phyloP scores from a whole-genome alignment of 1,140 invertebrate genomes.

The Xylocopa sonorina region DNA sequence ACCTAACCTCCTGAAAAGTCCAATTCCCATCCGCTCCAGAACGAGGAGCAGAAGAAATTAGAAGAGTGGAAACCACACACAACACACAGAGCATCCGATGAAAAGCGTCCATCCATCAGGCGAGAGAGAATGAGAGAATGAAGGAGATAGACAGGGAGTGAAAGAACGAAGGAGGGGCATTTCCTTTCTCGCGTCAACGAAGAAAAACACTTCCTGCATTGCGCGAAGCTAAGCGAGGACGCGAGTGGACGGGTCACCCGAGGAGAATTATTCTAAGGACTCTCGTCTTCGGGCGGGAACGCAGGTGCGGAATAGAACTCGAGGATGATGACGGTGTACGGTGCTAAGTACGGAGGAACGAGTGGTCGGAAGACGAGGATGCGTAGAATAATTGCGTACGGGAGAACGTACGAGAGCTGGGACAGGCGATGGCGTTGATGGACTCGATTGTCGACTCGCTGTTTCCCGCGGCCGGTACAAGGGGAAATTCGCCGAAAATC shows the following conservation, averaged over 20 bases:
- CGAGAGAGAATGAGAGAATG: constrained; percentile 51
- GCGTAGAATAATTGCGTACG: constrained; percentile 24
- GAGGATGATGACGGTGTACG: constrained; percentile 37
- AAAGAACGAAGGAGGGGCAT: constrained; percentile 21
- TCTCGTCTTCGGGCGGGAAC: constrained; percentile 58
- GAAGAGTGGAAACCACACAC: constrained; percentile 31
- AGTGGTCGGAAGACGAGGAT: constrained; percentile 53
- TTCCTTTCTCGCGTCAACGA: constrained; percentile 61
- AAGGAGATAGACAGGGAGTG: constrained; percentile 18
- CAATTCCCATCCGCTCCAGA: constrained; percentile 50
- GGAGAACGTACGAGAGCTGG: neutral
- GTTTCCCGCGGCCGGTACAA: constrained; percentile 52
- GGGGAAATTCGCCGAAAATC: constrained; percentile 65
- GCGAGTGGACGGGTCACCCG: constrained; percentile 77
- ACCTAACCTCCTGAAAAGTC: neutral
- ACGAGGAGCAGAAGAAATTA: constrained; percentile 28
- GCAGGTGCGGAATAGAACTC: constrained; percentile 15
- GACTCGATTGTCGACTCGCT: constrained; percentile 62
- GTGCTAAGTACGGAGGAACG: constrained; percentile 25
- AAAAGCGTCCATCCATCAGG: constrained; percentile 51
- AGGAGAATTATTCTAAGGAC: constrained; percentile 61
- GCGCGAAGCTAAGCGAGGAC: constrained; percentile 63
- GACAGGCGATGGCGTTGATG: neutral
- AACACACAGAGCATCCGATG: too few relatives aligned
- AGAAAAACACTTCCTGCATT: constrained; percentile 80